Conservation (phyloP, 2,797 vertebrate species). For the Anabas testudineus region DNA sequence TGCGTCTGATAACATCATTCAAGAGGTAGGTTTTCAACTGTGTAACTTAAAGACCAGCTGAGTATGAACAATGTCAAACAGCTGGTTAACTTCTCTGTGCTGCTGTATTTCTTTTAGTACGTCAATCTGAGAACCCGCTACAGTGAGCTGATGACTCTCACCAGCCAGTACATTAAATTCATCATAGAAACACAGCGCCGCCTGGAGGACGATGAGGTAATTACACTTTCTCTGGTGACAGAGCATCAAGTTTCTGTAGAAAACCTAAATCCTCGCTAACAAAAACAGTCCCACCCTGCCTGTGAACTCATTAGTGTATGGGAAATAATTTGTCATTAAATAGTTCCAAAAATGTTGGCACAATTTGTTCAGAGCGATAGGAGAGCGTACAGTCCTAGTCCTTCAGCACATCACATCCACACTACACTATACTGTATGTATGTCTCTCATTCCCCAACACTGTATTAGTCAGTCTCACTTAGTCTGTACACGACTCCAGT, state of each 20-base stretch:
- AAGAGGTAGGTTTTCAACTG: conserved; percentile 85
- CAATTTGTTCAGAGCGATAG: not conserved
- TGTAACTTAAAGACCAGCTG: not conserved
- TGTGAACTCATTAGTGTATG: conserved; percentile 42
- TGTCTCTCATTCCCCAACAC: conserved; percentile 64
- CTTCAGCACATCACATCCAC: conserved; percentile 67
- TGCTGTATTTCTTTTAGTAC: conserved; percentile 82
- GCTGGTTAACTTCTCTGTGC: not conserved
- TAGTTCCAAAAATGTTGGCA: conserved; percentile 37
- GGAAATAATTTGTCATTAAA: conserved; percentile 42
- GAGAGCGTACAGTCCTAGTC: conserved; percentile 36
- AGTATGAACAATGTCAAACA: not conserved
- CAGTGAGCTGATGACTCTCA: conserved; percentile 94
- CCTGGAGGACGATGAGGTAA: conserved; percentile 94
- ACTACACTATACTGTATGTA: conserved; percentile 36
- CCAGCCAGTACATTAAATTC: conserved; percentile 93
- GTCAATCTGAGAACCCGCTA: conserved; percentile 92
- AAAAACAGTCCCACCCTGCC: not conserved
- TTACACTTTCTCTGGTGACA: not conserved
- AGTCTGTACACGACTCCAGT: conserved; percentile 51
- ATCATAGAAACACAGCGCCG: conserved; percentile 89
- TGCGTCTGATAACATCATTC: conserved; percentile 91
- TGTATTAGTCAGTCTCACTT: conserved; percentile 41
- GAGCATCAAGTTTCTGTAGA: conserved; percentile 7
- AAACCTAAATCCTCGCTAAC: conserved; percentile 25